These are phyloP conservation scores for Rhaphigaster nebulosa DNA, from an alignment of 2,888 invertebrate species.

Conservation along the genomic window DNA sequence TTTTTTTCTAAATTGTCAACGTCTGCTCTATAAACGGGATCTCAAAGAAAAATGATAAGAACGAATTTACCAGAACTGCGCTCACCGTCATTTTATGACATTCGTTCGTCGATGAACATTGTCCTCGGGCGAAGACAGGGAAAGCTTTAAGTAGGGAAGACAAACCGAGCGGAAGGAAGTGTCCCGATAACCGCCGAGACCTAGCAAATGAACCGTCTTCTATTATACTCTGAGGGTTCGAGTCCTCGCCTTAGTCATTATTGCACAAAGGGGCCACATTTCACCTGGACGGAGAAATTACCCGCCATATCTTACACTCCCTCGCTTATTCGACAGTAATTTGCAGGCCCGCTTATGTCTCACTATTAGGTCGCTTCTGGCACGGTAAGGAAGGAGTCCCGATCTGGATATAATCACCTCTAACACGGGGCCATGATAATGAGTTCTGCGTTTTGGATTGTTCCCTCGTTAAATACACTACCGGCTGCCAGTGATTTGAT, in stretches of 20 bases:
- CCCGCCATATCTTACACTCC: slow-evolving; percentile 28
- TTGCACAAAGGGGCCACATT: slow-evolving; percentile 20
- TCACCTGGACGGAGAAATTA: slow-evolving; percentile 38
- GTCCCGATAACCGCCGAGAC: not conserved
- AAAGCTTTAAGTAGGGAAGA: not conserved
- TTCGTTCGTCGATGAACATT: not conserved
- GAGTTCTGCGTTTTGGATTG: not conserved
- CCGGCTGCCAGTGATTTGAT: not conserved
- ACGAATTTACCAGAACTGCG: not conserved
- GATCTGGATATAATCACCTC: slow-evolving; percentile 24
- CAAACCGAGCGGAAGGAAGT: not conserved
- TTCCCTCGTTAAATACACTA: not conserved
- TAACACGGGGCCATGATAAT: not conserved
- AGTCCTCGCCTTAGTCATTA: slow-evolving; percentile 14
- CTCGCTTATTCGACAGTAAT: slow-evolving; percentile 1
- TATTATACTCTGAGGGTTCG: not conserved
- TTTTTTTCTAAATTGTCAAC: too few species aligned
- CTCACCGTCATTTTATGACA: not conserved
- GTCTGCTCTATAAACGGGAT: too few species aligned
- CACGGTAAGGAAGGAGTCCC: not conserved
- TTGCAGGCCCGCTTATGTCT: slow-evolving; percentile 29
- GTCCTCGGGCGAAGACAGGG: not conserved
- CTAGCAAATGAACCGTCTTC: not conserved
- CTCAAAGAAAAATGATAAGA: not conserved
- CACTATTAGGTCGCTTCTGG: not conserved